Evolutionary conservation across 2,113 vertebrate genomes (phyloP).

Genomic region (Hypocryptadius cinnamomeus): DNA sequence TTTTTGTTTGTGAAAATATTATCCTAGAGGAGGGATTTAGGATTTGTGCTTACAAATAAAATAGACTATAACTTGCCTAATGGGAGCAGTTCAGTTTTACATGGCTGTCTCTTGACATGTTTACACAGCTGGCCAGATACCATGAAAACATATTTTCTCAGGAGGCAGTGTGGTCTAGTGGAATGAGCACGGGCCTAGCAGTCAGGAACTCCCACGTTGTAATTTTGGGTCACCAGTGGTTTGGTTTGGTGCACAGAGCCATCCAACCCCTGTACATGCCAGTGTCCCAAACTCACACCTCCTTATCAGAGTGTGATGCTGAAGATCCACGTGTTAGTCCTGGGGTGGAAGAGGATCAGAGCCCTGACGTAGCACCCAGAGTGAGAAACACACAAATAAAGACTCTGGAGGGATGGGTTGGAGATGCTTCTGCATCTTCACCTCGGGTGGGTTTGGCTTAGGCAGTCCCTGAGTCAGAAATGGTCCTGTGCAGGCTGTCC

Average conservation of each 20-base stretch:
- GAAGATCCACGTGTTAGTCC: neutral
- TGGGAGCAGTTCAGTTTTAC: conserved; percentile 6
- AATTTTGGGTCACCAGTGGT: conserved; percentile 23
- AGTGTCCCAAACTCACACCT: neutral
- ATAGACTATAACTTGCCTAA: conserved; percentile 5
- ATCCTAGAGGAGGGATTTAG: neutral
- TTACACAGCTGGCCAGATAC: conserved; percentile 58
- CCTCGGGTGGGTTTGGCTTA: neutral
- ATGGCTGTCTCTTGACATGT: conserved; percentile 14
- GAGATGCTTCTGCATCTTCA: neutral
- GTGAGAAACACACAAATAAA: rapidly evolving
- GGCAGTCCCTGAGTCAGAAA: neutral
- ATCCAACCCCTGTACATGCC: neutral
- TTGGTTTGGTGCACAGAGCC: neutral
- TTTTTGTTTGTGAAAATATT: neutral
- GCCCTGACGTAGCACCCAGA: neutral
- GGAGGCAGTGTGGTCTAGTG: conserved; percentile 29
- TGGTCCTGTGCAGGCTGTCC: neutral
- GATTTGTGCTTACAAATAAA: conserved; percentile 41
- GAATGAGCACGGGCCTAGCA: neutral
- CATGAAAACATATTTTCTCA: conserved; percentile 41
- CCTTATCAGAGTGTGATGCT: neutral
- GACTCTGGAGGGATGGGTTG: neutral
- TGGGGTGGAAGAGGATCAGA: neutral
- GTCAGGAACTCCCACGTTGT: conserved; percentile 48